Evolutionary conservation across 2,113 vertebrate genomes (phyloP).

Genomic region (Dasyurus viverrinus): DNA sequence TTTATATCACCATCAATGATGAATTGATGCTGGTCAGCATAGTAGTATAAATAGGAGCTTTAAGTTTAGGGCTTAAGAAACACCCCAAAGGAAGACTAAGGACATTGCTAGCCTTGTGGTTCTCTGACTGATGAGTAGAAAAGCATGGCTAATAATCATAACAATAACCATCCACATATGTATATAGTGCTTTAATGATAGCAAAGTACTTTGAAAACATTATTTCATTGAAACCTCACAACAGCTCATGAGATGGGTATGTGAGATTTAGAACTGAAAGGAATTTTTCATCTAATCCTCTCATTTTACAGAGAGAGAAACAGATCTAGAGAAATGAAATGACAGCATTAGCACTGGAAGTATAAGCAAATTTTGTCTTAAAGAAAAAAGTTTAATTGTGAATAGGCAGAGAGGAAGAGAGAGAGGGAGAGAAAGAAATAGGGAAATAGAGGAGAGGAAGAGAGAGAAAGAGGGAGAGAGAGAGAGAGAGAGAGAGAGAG

Average conservation of each 20-base stretch:
- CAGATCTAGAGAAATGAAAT: not conserved
- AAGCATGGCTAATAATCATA: not conserved
- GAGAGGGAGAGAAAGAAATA: not conserved
- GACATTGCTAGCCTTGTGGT: not conserved
- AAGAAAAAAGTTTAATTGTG: not conserved
- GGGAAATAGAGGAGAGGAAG: too few species aligned
- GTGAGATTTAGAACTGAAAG: not conserved
- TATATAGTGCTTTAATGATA: not conserved
- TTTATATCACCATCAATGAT: not conserved
- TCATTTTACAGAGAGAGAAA: not conserved
- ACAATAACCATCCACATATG: not conserved
- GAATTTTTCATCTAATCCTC: not conserved
- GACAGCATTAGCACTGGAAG: not conserved
- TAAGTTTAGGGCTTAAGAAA: not conserved
- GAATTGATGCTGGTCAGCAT: not conserved
- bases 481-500: too few species aligned
- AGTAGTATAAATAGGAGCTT: not conserved
- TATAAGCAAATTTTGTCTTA: not conserved
- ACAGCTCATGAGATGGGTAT: not conserved
- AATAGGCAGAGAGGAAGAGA: not conserved
- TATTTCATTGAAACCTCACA: not conserved
- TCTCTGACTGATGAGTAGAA: not conserved
- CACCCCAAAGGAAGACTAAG: not conserved
- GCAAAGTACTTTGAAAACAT: not conserved
- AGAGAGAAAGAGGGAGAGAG: not conserved